Percentiles rank a stretch among this genome's conserved stretches.
These are phyloP conservation scores for Cordilura impudica DNA, from an alignment of 2,888 invertebrate species.

Conservation along the genomic window DNA sequence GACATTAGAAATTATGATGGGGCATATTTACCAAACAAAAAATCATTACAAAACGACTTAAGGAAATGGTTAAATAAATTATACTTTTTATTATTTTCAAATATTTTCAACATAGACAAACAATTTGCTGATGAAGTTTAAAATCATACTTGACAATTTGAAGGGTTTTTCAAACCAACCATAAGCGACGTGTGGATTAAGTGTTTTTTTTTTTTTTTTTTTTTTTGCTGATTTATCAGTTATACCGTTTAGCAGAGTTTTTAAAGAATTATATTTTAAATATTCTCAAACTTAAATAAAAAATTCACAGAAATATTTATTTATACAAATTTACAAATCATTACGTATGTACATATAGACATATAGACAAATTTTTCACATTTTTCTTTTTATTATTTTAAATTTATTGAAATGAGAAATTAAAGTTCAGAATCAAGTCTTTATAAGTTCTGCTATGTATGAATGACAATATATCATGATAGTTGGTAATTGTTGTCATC, in stretches of 20 bases:
- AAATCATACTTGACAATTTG: conserved; percentile 40
- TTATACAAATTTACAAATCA: not conserved
- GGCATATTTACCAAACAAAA: not conserved
- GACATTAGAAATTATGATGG: conserved; percentile 11
- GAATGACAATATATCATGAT: conserved; percentile 9
- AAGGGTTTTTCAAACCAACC: conserved; percentile 17
- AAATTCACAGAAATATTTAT: not conserved
- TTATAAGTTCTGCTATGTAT: no score
- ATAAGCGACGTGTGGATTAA: conserved; percentile 8
- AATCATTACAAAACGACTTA: not conserved
- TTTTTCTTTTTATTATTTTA: no score
- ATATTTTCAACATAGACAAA: not conserved
- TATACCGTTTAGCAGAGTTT: not conserved
- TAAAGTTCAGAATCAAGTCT: no score
- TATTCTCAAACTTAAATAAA: not conserved
- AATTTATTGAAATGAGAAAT: no score
- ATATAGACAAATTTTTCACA: no score
- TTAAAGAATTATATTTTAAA: no score
- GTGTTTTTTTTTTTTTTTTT: not conserved
- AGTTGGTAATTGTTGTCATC: conserved; percentile 27
- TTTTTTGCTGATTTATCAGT: not conserved
- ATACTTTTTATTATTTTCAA: conserved; percentile 3
- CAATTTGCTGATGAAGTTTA: conserved; percentile 47
- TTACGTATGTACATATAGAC: no score
- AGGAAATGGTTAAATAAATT: conserved; percentile 46